Base-by-base conservation (phyloP, 1,140 invertebrate genomes). In the Platorchestia sp. region DNA sequence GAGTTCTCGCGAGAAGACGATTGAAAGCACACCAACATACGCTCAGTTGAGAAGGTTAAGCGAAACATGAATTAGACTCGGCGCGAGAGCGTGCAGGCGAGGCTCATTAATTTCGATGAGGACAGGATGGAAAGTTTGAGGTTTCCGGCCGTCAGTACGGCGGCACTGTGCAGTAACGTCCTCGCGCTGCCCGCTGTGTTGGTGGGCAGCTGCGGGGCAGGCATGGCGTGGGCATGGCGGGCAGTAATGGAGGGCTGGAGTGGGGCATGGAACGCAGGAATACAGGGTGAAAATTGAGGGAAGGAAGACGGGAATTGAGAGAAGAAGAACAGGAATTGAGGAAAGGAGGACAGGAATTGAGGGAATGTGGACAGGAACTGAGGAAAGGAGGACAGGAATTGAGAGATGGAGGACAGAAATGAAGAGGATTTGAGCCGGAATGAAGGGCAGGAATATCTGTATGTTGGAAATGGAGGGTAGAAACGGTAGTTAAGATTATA, bases 141-240 rank as follows among this genome's bases (percentile, higher is more conserved):
- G 87, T 89, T 89, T 89, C 87, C 87, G 87, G 87, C 87, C 43
- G 87, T 89, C 87, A 89, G 5, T 7, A 27, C 87, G 86, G 43
- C 87, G 41, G 43, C 36, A 86, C 36, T 36, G 36, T 89, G 87
- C 43, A 14, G 87, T 42, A 7, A 22, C 27, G 7, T 36, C 36
- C 10, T 10, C 7, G 7, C 10, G n/a, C 59, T 27, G 59, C 27
- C 59, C 59, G 59, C 47, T 51, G 47, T 51, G 47, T 19, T 51
- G 47, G 7, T 10, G 86, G 5, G 86, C 86, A 86, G 10, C 7
- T 10, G 7, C 7, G 7, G 36, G 36, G 36, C 10, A 86, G 41
- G 36, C 7, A 7, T 7, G 41, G 86, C 10, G 10, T 7, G 36
- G 86, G 86, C 5, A 86, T 7, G 47, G 47, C 6, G 47, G 47